Evolutionary conservation across 2,113 vertebrate species (phyloP).

Genomic region (Oreochromis aureus): DNA sequence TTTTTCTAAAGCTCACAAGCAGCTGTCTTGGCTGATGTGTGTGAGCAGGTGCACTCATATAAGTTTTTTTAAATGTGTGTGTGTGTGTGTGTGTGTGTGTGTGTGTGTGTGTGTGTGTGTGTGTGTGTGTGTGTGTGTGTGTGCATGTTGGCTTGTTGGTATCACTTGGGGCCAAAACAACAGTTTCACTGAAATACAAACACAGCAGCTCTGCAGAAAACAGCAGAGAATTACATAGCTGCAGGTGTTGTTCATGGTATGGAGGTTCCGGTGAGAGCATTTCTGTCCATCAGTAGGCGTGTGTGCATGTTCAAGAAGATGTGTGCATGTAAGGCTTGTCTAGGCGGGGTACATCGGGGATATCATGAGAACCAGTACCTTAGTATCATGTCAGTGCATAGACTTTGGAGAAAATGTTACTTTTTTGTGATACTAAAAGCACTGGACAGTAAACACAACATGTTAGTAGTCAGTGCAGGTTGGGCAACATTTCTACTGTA

Average conservation of each 20-base stretch:
- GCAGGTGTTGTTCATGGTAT: slow-evolving; percentile 25
- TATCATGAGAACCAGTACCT: background rate
- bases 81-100: background rate
- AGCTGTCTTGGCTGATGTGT: background rate
- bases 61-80: background rate
- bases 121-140: background rate
- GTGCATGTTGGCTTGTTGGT: background rate
- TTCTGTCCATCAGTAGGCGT: background rate
- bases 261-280: background rate
- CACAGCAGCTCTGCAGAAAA: slow-evolving; percentile 12
- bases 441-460: background rate
- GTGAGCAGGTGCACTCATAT: background rate
- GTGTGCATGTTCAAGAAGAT: background rate
- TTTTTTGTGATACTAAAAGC: background rate
- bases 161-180: slow-evolving; percentile 41
- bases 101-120: background rate
- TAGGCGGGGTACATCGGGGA: background rate
- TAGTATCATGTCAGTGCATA: background rate
- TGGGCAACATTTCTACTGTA: background rate
- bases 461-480: background rate
- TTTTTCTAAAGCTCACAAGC: background rate
- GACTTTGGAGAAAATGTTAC: background rate
- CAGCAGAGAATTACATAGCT: slow-evolving; percentile 4
- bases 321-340: background rate
- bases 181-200: slow-evolving; percentile 32